phyloP scores from a whole-genome alignment of 2,113 vertebrate species.

The Guaruba guarouba region DNA sequence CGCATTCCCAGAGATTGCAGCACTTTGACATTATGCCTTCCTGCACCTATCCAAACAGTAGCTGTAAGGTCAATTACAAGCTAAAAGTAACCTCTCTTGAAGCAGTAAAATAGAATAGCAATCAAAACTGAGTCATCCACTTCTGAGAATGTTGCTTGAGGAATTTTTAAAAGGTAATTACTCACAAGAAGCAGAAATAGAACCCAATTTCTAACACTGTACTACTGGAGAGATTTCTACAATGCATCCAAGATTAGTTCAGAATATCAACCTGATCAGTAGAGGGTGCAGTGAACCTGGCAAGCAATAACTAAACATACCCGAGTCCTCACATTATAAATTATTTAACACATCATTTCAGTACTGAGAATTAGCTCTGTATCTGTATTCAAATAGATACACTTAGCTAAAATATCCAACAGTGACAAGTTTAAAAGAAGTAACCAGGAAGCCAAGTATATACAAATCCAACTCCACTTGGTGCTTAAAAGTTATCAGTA shows the following conservation, averaged over 20 bases:
- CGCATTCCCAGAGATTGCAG: neutral
- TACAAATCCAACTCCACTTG: neutral
- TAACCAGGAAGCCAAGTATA: neutral
- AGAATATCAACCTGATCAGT: neutral
- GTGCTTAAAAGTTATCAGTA: neutral
- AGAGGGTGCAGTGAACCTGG: neutral
- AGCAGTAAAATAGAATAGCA: neutral
- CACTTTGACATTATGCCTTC: neutral
- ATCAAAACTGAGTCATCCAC: neutral
- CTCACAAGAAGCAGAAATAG: neutral
- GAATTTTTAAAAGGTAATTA: neutral
- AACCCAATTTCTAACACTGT: neutral
- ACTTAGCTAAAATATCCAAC: neutral
- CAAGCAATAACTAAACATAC: neutral
- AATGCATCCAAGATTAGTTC: neutral
- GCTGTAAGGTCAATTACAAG: neutral
- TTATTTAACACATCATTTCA: neutral
- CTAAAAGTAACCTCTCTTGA: neutral
- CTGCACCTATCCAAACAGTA: neutral
- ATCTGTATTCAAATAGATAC: neutral
- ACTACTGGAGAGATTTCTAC: neutral
- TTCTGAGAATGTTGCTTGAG: neutral
- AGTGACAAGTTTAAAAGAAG: neutral
- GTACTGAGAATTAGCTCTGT: neutral
- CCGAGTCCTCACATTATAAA: neutral